Evolutionary conservation across 2,888 invertebrate genomes (phyloP), one percentile per base, ranked within the genome.

Genomic region (Trachelus tabidus): DNA sequence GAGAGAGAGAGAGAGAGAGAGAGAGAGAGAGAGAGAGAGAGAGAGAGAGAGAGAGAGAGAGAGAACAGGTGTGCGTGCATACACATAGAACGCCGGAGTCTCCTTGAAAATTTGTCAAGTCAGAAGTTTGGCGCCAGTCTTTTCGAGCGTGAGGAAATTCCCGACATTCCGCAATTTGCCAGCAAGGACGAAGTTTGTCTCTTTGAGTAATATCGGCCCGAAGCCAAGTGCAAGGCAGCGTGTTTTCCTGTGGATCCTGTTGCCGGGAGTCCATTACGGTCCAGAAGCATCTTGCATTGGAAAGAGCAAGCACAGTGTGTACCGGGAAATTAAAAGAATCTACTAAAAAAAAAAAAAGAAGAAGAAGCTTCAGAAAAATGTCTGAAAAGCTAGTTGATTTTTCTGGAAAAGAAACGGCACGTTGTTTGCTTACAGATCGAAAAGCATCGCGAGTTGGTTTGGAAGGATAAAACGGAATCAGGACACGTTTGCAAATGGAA

Each of bases 381-480:
- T 73, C 34, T 76, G 69, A 34, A 6, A 40, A 15, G 0, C 0
- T 6, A 40, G 37, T 15, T 40, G 12, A 15, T 4, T 15, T 15
- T 12, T 1, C 15, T 40, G 40, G 15, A 1, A 76, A 76, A 79
- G 79, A 82, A 83, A 79, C 78, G 79, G 79, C 83, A 79, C 80
- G 81, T 83, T 79, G 80, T 79, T 81, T 81, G 81, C 79, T 83
- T 80, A 78, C 79, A 15, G 40, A 40, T 6, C 40, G 4, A 40
- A 40, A 15, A 40, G 40, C 40, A 40, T 37, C 37, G 37, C 37
- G 4, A 40, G 4, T 40, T 4, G 1, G 4, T 15, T 40, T 1
- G 37, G 12, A 40, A 15, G 15, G 15, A 15, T 15, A 15, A 40
- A 40, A 6, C 4, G 40, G 6, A 15, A 40, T 15, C 40, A 40